Base-by-base conservation (phyloP, 2,797 vertebrate genomes). In the Dallia pectoralis region DNA sequence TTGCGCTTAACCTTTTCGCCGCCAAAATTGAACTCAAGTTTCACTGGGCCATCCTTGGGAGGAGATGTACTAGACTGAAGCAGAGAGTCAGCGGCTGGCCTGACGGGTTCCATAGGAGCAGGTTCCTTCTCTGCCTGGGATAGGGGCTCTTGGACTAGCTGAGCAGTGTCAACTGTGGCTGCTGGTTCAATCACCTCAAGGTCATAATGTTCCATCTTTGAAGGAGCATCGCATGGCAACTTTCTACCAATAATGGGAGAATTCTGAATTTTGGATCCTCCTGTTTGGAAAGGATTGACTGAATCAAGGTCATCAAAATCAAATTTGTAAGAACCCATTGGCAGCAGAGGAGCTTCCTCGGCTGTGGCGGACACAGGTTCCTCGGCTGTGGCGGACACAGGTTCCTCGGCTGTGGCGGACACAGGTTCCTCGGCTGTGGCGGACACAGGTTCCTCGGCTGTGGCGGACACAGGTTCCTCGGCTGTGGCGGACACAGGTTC, bases 1-100 rank as follows among this genome's bases (percentile, higher is more conserved):
- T 92, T 95, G 75, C 30, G 72, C 81, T 85, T 84, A 69, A 91
- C 75, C 44, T 89, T 65, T 0, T 32, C 79, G 6, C 94, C 93
- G 1, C 89, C 87, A 32, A 96, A 95, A 76, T 93, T 93, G 81
- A 96, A 95, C 82, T 97, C 96, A 0, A 96, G 87, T 78, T 91
- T 92, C 65, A 94, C 3, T 0, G 92, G 85, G 71, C 74, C 87
- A 1, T 78, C 70, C 66, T 86, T 90, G 25, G 44, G 44, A 27
- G 74, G 72, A 25, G 19, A 74, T 4, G 72, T 66, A 6, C 65
- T 33, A 6, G 77, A 70, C n/a, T 80, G 7, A 6, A 19, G 0
- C 0, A 44, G 65, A 0, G 75, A 74, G 11, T 86, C 85, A 16
- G 32, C 51, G 33, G 77, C 3, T 5, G 72, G 0, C 12, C 81